Conservation (phyloP, 2,888 invertebrate genomes). For the Steinernema hermaphroditum region DNA sequence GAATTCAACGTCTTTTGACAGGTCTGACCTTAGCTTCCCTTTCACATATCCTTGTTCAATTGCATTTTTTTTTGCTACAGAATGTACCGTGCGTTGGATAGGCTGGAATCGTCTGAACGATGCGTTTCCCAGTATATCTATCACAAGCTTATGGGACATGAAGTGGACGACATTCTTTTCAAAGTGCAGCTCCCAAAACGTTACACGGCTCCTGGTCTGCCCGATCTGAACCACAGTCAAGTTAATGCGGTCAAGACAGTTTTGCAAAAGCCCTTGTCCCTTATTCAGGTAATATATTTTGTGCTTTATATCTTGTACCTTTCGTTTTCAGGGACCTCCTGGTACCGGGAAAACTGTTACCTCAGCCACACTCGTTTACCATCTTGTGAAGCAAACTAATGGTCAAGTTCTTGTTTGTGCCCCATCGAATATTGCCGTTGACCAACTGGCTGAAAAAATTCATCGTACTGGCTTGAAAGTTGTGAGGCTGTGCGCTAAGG, state of each 20-base stretch:
- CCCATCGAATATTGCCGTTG: conserved; percentile 97
- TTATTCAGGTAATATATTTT: conserved; percentile 79
- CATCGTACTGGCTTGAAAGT: conserved; percentile 91
- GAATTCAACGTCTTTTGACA: conserved; percentile 59
- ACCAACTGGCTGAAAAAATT: conserved; percentile 97
- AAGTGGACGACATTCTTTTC: conserved; percentile 70
- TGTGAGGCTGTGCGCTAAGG: conserved; percentile 93
- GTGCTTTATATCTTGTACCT: neutral
- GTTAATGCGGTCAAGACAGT: conserved; percentile 98
- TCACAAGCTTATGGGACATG: conserved; percentile 83
- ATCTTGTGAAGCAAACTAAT: conserved; percentile 82
- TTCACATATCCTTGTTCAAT: too few relatives aligned
- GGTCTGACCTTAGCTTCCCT: conserved; percentile 33
- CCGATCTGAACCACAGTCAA: conserved; percentile 95
- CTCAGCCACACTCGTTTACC: conserved; percentile 97
- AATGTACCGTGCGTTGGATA: conserved; percentile 66
- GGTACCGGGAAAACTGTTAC: conserved; percentile 99
- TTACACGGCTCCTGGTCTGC: conserved; percentile 93
- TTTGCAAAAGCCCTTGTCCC: conserved; percentile 86
- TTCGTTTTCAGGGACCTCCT: conserved; percentile 75
- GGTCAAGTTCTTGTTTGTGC: conserved; percentile 87
- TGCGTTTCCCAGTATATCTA: conserved; percentile 98
- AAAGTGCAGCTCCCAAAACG: conserved; percentile 83
- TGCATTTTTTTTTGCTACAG: conserved; percentile 37
- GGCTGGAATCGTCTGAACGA: conserved; percentile 75